Percentiles rank a stretch among this genome's conserved stretches.
phyloP scores from a whole-genome alignment of 2,888 invertebrate species.

The Diarsia mendica region DNA sequence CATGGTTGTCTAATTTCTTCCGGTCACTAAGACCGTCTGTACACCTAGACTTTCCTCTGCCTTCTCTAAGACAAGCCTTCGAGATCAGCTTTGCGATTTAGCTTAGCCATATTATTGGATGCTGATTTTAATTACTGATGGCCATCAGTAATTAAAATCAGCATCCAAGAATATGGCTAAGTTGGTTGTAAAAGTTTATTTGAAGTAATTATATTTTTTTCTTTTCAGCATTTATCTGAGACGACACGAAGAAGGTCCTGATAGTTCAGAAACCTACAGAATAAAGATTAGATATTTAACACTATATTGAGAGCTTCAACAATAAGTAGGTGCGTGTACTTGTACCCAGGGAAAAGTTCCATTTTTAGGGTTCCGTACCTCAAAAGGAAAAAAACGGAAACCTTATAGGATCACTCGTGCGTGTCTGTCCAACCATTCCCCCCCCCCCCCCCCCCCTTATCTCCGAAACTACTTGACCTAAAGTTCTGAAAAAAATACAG shows the following conservation, averaged over 20 bases:
- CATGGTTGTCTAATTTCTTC: not conserved
- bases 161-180: not conserved
- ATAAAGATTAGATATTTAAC: not conserved
- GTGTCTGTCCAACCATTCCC: no score
- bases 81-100: no score
- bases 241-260: not conserved
- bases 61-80: not conserved
- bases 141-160: not conserved
- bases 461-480: no score
- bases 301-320: not conserved
- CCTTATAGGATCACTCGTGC: no score
- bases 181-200: not conserved
- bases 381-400: no score
- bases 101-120: not conserved
- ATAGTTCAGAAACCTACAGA: not conserved
- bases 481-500: no score
- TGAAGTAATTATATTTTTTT: not conserved
- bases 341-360: not conserved
- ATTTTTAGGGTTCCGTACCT: not conserved
- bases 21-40: not conserved
- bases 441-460: no score
- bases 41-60: not conserved
- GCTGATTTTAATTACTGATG: not conserved
- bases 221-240: not conserved
- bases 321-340: not conserved